Percentiles rank a stretch among this genome's conserved stretches.
Conservation (phyloP, 2,113 vertebrate genomes). For the Lophotis ruficrista region DNA sequence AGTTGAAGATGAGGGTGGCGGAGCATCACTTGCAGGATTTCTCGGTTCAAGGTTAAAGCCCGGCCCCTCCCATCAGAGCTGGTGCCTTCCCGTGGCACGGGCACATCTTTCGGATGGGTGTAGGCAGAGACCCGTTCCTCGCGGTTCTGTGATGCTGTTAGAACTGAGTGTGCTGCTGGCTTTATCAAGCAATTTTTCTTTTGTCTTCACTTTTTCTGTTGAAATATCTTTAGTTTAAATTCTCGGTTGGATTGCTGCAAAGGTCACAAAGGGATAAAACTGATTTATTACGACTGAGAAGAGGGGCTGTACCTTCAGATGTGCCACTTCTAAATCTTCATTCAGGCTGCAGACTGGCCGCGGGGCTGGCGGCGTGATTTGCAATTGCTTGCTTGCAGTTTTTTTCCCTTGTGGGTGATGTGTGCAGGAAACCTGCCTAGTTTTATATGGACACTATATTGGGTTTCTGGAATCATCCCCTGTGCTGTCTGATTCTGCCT, state of each 20-base stretch:
- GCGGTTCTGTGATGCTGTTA: neutral
- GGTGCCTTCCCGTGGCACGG: neutral
- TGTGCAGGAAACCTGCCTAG: conserved; percentile 14
- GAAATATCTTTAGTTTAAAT: neutral
- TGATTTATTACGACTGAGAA: neutral
- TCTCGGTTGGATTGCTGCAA: neutral
- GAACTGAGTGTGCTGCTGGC: neutral
- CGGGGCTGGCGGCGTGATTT: neutral
- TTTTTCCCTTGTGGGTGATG: conserved; percentile 10
- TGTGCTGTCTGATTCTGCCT: neutral
- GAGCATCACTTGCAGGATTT: neutral
- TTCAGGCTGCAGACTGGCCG: neutral
- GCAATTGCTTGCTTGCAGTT: conserved; percentile 61
- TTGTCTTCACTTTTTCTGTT: accelerated
- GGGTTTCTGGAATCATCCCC: conserved; percentile 48
- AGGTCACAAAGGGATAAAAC: neutral
- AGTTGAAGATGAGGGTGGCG: neutral
- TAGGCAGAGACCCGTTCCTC: neutral
- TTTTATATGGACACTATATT: conserved; percentile 28
- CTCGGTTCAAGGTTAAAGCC: conserved; percentile 33
- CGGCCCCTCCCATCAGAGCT: neutral
- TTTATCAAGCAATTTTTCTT: neutral
- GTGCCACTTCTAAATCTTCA: neutral
- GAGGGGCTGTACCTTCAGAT: neutral
- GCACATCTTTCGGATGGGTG: neutral